phyloP scores from a whole-genome alignment of 2,888 invertebrate species.

The Willowsia nigromaculata region DNA sequence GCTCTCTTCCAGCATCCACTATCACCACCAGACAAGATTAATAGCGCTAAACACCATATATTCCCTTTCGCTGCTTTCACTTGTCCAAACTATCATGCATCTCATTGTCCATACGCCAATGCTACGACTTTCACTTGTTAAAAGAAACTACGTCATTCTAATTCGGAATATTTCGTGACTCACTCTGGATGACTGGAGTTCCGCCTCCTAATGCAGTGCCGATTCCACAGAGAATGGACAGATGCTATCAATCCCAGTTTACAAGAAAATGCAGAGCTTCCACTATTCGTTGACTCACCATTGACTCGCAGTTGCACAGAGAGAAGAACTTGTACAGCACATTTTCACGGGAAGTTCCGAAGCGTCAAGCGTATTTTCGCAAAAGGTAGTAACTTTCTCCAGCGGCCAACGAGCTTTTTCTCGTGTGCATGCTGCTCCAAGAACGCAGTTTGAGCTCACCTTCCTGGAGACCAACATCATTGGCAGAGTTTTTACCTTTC shows the following conservation, averaged over 20 bases:
- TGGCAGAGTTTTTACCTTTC: slow-evolving; percentile 53
- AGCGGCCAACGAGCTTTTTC: slow-evolving; percentile 47
- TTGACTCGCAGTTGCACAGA: slow-evolving; percentile 19
- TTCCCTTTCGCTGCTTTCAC: slow-evolving; percentile 27
- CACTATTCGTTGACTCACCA: not conserved
- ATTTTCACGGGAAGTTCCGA: slow-evolving; percentile 47
- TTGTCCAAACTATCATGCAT: not conserved
- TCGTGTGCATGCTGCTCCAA: not conserved
- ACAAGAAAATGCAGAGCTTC: not conserved
- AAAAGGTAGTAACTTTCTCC: slow-evolving; percentile 56
- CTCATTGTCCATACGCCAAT: not conserved
- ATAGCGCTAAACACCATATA: not conserved
- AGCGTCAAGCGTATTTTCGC: slow-evolving; percentile 23
- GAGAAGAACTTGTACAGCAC: not conserved
- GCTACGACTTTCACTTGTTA: slow-evolving; percentile 37
- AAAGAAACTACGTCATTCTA: slow-evolving; percentile 56
- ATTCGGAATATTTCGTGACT: slow-evolving; percentile 58
- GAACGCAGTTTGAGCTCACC: slow-evolving; percentile 73
- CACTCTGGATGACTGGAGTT: slow-evolving; percentile 5
- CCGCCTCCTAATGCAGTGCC: slow-evolving; percentile 15
- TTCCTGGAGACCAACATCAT: slow-evolving; percentile 66
- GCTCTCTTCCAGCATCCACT: not conserved
- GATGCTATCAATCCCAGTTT: not conserved
- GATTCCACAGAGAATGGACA: not conserved
- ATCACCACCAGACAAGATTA: not conserved